phyloP scores from a whole-genome alignment of 2,888 invertebrate species.

The Macrophya alboannulata region DNA sequence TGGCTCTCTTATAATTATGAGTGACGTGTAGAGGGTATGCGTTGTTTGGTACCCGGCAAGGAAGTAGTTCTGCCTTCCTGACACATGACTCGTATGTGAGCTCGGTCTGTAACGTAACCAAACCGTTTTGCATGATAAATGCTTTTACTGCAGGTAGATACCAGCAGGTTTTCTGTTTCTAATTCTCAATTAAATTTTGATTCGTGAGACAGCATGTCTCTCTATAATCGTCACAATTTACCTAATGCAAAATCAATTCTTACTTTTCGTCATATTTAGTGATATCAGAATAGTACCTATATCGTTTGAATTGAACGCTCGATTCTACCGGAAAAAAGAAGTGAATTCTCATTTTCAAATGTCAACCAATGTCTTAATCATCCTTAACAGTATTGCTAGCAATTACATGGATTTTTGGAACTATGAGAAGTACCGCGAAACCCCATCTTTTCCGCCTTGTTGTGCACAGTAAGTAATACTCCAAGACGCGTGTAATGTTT shows the following conservation, averaged over 20 bases:
- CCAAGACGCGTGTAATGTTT: neutral
- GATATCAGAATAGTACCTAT: too few relatives aligned
- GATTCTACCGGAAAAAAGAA: too few relatives aligned
- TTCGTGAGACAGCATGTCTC: neutral
- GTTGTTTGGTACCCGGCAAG: constrained; percentile 34
- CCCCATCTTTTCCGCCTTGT: too few relatives aligned
- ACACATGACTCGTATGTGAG: constrained; percentile 18
- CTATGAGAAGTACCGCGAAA: too few relatives aligned
- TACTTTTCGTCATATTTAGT: too few relatives aligned
- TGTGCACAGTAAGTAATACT: neutral
- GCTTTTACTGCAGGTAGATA: too few relatives aligned
- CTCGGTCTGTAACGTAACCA: constrained; percentile 4
- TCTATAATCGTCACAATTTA: neutral
- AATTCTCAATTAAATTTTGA: neutral
- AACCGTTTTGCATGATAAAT: constrained; percentile 50
- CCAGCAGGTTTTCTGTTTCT: neutral
- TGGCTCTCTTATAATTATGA: constrained; percentile 36
- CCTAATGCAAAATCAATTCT: neutral
- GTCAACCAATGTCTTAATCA: too few relatives aligned
- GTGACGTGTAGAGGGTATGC: constrained; percentile 32
- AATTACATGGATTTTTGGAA: too few relatives aligned
- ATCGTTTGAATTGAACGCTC: too few relatives aligned
- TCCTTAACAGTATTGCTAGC: too few relatives aligned
- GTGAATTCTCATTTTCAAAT: too few relatives aligned
- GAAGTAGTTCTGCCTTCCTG: constrained; percentile 27